Evolutionary conservation across 2,797 vertebrate genomes (phyloP).

Genomic region (Brachymystax lenok): DNA sequence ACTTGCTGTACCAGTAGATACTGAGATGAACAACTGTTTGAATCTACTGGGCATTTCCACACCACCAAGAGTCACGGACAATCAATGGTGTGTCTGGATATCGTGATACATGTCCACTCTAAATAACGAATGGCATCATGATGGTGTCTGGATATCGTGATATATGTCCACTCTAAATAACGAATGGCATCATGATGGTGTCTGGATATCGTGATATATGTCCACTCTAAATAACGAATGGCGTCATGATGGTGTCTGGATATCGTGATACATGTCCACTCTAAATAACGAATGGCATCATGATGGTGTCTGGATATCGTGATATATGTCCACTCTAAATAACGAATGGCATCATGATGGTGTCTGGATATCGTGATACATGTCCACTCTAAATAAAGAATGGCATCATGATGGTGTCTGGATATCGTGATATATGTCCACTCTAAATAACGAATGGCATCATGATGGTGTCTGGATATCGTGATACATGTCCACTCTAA

Average conservation of each 20-base stretch:
- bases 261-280: constrained; percentile 61
- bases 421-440: too few relatives aligned
- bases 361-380: too few relatives aligned
- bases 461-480: too few relatives aligned
- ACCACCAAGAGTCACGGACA: constrained; percentile 32
- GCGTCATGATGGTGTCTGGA: constrained; percentile 59
- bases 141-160: constrained; percentile 62
- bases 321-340: constrained; percentile 71
- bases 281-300: constrained; percentile 74
- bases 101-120: constrained; percentile 65
- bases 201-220: constrained; percentile 62
- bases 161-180: constrained; percentile 72
- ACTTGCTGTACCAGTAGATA: constrained; percentile 31
- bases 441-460: too few relatives aligned
- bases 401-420: too few relatives aligned
- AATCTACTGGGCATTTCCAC: constrained; percentile 57
- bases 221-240: constrained; percentile 75
- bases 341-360: constrained; percentile 69
- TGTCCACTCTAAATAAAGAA: too few relatives aligned
- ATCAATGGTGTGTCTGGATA: constrained; percentile 66
- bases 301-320: constrained; percentile 60
- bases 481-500: too few relatives aligned
- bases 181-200: constrained; percentile 65
- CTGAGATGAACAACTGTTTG: constrained; percentile 50
- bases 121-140: constrained; percentile 72